Base-by-base conservation (phyloP, 2,888 invertebrate genomes). In the Miltochrista miniata region DNA sequence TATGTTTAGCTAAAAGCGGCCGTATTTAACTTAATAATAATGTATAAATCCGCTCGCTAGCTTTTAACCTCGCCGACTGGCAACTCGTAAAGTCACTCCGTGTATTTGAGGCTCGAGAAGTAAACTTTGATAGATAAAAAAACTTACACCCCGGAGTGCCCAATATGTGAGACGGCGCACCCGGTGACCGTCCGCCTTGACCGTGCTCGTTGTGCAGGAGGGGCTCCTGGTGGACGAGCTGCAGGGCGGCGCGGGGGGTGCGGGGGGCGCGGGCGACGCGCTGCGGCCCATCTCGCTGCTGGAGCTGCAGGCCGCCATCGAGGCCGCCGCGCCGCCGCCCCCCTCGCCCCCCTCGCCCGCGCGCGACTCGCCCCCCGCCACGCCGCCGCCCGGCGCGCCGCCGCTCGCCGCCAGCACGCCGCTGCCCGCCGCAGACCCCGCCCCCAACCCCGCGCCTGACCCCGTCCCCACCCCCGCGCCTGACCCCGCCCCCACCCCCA, bases 301-400 rank as follows among this genome's bases (percentile, higher is more conserved):
- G 55, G 82, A 88, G 73, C 82, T 88, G 72, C 87, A 85, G 71
- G 82, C 79, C 13, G 86, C 83, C 51, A 67, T 87, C 48, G 73
- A 54, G 40, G 85, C 82, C 36, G 76, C 68, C 45, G 80, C 79
- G 50, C 54, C 41, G 42, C 39, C 42, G 46, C 42, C 45, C 59
- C 42, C 42, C 18, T 11, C 61, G 40, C 59, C 64, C 48, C 50
- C 60, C 15, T 55, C 47, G 50, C 59, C 49, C 51, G 59, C 43
- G 36, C 56, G 59, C 34, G 57, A 45, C n/a, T 49, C 49, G 39
- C 48, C 56, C 54, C 38, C 59, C 46, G 48, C 60, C 14, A 54
- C 46, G 51, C 55, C 48, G 53, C 60, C 44, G 38, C 54, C 57
- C 29, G 42, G 5, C 51, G 50, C 50, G 48, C 47, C 51, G 39